A percentile compares a stretch with the other conserved stretches of the same genome.
These are phyloP conservation scores for Pionites leucogaster DNA, from an alignment of 2,113 vertebrate genomes.

Conservation along the genomic window DNA sequence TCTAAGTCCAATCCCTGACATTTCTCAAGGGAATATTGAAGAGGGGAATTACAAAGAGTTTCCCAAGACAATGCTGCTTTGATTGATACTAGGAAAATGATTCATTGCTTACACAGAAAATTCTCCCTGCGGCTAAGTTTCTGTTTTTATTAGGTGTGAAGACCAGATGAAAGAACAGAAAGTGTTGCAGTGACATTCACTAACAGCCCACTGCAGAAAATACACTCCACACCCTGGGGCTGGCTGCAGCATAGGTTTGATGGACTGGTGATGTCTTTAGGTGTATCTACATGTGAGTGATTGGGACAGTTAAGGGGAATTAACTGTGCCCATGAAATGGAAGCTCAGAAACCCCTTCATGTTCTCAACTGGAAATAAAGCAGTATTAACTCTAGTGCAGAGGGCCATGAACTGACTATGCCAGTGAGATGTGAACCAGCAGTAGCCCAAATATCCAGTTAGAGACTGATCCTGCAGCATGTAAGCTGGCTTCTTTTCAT, in stretches of 20 bases:
- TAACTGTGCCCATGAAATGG: neutral
- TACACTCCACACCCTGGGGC: accelerated
- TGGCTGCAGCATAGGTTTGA: neutral
- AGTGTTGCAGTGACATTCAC: neutral
- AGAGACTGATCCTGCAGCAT: neutral
- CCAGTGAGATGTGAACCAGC: neutral
- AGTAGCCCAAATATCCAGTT: neutral
- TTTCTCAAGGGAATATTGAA: neutral
- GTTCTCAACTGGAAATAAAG: neutral
- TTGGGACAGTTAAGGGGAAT: neutral
- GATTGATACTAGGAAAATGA: neutral
- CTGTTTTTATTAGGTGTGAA: neutral
- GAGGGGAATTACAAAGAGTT: neutral
- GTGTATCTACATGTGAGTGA: neutral
- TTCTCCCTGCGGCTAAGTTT: neutral
- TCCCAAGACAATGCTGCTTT: neutral
- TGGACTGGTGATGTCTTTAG: neutral
- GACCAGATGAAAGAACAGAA: neutral
- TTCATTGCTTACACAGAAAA: neutral
- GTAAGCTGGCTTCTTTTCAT: slow-evolving; percentile 21
- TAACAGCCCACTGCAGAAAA: neutral
- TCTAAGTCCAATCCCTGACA: neutral
- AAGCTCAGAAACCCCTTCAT: neutral
- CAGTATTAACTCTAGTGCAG: neutral
- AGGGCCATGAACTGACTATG: neutral